phyloP scores from a whole-genome alignment of 2,888 invertebrate genomes.

The Tiliacea aurago region DNA sequence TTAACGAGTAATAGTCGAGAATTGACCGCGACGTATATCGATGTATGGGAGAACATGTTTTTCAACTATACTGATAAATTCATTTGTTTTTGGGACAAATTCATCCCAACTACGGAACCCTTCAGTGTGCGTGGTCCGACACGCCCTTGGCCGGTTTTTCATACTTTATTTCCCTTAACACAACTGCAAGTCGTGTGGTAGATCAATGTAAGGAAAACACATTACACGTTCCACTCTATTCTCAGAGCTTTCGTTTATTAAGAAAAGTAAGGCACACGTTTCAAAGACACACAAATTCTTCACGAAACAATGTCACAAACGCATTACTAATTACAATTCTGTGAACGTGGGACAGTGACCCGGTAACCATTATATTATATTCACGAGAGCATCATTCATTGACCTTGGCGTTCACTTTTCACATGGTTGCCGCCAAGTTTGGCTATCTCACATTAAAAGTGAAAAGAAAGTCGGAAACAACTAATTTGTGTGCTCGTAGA shows the following conservation, averaged over 20 bases:
- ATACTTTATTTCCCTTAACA: not conserved
- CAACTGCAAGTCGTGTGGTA: not conserved
- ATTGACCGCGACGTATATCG: too few relatives aligned
- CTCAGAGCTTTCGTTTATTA: slow-evolving; percentile 39
- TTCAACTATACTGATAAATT: too few relatives aligned
- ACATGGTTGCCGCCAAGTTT: slow-evolving; percentile 46
- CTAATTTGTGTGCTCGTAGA: slow-evolving; percentile 25
- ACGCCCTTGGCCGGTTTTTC: too few relatives aligned
- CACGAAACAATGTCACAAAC: slow-evolving; percentile 59
- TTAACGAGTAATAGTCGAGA: too few relatives aligned
- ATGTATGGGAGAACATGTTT: too few relatives aligned
- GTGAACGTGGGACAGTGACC: slow-evolving; percentile 60
- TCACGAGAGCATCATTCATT: slow-evolving; percentile 38
- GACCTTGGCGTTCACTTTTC: slow-evolving; percentile 63
- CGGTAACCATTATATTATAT: slow-evolving; percentile 41
- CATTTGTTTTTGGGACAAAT: too few relatives aligned
- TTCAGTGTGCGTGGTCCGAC: too few relatives aligned
- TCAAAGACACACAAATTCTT: slow-evolving; percentile 44
- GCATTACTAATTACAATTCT: slow-evolving; percentile 53
- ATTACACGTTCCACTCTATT: slow-evolving; percentile 9
- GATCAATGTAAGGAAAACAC: slow-evolving; percentile 10
- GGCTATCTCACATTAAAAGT: slow-evolving; percentile 51
- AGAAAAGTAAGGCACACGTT: slow-evolving; percentile 44
- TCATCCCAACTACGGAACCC: too few relatives aligned
- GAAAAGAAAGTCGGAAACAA: slow-evolving; percentile 61